Evolutionary conservation across 2,888 invertebrate species (phyloP), one percentile per base, ranked within the genome.

Genomic region (Tipula unca): DNA sequence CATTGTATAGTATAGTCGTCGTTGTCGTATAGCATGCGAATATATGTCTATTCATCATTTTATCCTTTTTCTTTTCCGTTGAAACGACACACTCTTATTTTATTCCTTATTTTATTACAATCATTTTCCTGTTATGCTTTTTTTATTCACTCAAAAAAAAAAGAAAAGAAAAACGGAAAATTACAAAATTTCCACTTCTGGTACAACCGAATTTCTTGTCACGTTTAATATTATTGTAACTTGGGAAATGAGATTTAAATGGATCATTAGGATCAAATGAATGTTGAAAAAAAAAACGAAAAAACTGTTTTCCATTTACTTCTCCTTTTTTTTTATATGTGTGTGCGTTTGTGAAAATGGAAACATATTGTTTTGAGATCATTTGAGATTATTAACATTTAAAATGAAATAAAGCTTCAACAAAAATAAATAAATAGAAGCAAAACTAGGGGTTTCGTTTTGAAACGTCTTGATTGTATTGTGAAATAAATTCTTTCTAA

Each of bases 171-270:
- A 69, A 69, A 48, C 20, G 69, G 69, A 69, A 69, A 48, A 48
- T 48, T 48, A 48, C 48, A 48, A 48, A 69, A 69, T 69, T 69
- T 69, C 69, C 69, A 69, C 69, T 69, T 69, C 69, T 69, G 69
- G 69, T 69, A 69, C 69, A 69, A 69, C 25, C 69, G 69, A 69
- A 69, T 69, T 69, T 69, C 69, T 69, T 69, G 69, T 69, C 69
- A 69, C 69, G 69, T 69, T 69, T 69, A 69, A 25, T 69, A 69
- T 69, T 69, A 69, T 69, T 69, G 69, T 69, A 69, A 69, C 69
- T 69, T n/a, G 69, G 69, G 69, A 69, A 69, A 69, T 69, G 69
- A 69, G 69, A 69, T 69, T 69, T 69, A 69, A 69, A 69, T 69
- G 69, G 69, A 69, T 69, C 69, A 69, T 69, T 69, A 69, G 69